Conservation (phyloP, 2,113 vertebrate genomes). For the Falcunculus frontatus region DNA sequence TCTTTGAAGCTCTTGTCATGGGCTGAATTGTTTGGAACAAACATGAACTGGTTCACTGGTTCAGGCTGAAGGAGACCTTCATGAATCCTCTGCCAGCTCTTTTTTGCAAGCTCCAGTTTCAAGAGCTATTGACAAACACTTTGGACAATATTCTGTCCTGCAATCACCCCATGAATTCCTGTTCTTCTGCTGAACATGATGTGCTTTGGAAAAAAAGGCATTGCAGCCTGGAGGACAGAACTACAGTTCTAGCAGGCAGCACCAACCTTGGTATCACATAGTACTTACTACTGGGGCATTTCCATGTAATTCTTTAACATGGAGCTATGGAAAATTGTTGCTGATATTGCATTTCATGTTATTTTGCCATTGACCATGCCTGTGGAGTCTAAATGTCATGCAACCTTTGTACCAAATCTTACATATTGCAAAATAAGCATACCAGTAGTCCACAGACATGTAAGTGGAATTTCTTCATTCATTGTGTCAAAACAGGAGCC, state of each 20-base stretch:
- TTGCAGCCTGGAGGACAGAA: background rate
- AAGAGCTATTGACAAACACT: background rate
- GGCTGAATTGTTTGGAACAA: background rate
- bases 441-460: background rate
- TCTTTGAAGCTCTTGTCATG: background rate
- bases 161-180: background rate
- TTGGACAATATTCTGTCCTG: background rate
- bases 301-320: background rate
- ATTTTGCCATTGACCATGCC: background rate
- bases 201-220: background rate
- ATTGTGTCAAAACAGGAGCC: background rate
- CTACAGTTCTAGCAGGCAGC: background rate
- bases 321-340: background rate
- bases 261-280: background rate
- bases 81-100: background rate
- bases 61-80: background rate
- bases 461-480: background rate
- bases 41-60: background rate
- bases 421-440: background rate
- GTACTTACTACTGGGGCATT: background rate
- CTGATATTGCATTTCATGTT: background rate
- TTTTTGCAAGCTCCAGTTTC: background rate
- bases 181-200: background rate
- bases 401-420: background rate
- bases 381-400: background rate